Percentiles rank a stretch among this genome's conserved stretches.
These are phyloP conservation scores for Philonicus albiceps DNA, from an alignment of 2,888 invertebrate genomes.

Conservation along the genomic window DNA sequence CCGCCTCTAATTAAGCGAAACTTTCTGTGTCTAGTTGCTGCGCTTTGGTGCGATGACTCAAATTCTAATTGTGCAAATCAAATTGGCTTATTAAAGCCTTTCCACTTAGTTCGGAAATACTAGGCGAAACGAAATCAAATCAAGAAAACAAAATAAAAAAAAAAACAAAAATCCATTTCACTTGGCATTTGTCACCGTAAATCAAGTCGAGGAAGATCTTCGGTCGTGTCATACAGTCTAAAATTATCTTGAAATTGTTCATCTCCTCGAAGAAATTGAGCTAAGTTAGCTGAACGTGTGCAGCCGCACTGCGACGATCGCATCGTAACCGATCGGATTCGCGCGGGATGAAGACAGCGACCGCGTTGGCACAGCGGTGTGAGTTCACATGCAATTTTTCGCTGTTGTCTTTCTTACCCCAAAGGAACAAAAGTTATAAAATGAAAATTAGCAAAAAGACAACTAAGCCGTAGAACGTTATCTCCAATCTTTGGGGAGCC, in stretches of 20 bases:
- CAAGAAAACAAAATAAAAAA: not conserved
- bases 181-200: conserved; percentile 29
- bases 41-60: not conserved
- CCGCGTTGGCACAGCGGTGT: not conserved
- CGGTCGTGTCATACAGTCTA: conserved; percentile 1
- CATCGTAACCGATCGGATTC: not conserved
- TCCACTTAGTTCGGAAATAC: not conserved
- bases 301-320: not conserved
- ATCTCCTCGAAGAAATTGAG: conserved; percentile 1
- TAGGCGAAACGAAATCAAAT: not conserved
- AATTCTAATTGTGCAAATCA: conserved; percentile 6
- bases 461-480: not conserved
- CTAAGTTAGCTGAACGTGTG: not conserved
- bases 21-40: not conserved
- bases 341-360: not conserved
- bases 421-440: not conserved
- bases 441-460: not conserved
- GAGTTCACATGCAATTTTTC: not conserved
- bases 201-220: not conserved
- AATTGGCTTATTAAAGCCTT: conserved; percentile 3
- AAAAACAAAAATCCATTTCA: not conserved
- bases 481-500: conserved; percentile 15
- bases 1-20: not conserved
- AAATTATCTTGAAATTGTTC: conserved; percentile 10
- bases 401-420: not conserved